These are phyloP conservation scores for Heliconius hortense DNA, from an alignment of 2,888 invertebrate species.

Conservation along the genomic window DNA sequence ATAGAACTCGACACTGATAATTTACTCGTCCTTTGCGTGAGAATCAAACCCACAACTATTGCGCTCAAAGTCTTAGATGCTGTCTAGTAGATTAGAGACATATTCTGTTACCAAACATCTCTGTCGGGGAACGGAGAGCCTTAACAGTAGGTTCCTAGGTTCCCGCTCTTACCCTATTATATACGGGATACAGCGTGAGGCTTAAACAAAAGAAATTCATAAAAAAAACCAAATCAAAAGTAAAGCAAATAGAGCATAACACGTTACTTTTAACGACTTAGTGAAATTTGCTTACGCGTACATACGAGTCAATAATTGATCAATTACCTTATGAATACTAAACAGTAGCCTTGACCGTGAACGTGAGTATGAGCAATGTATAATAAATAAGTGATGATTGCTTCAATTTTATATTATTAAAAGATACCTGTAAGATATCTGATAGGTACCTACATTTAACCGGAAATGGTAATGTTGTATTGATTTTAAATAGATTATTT, in stretches of 20 bases:
- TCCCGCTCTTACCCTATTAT: too few relatives aligned
- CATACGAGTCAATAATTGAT: constrained; percentile 24
- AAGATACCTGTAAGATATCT: constrained; percentile 20
- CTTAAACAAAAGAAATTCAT: background rate
- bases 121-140: background rate
- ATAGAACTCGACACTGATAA: background rate
- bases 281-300: constrained; percentile 20
- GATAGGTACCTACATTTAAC: constrained; percentile 6
- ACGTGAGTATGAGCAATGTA: constrained; percentile 34
- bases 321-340: constrained; percentile 33
- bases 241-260: background rate
- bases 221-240: background rate
- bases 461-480: constrained; percentile 20
- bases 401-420: constrained; percentile 29
- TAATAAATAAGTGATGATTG: constrained; percentile 32
- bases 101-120: background rate
- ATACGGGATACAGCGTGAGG: too few relatives aligned
- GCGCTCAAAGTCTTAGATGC: too few relatives aligned
- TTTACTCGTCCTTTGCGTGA: background rate
- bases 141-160: too few relatives aligned
- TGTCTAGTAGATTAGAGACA: background rate
- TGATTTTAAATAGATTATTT: constrained; percentile 14
- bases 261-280: background rate
- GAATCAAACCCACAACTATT: background rate
- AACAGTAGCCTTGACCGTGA: constrained; percentile 42